These are phyloP conservation scores for Fratercula arctica DNA, from an alignment of 2,797 vertebrate genomes.

Conservation along the genomic window DNA sequence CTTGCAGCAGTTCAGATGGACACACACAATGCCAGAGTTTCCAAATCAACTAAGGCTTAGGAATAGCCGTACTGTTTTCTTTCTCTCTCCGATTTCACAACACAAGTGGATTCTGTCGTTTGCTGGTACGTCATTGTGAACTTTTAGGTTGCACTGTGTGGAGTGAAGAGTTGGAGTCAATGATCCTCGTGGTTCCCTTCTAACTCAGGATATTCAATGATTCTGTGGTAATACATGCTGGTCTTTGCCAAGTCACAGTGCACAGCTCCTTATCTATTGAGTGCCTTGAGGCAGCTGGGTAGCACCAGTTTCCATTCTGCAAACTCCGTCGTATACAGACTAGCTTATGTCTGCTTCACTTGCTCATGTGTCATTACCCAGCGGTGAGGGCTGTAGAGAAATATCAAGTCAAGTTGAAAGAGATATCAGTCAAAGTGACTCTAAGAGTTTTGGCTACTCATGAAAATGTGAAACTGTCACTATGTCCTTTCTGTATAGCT, in stretches of 20 bases:
- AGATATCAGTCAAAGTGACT: neutral
- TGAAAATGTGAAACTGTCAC: neutral
- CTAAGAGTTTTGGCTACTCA: neutral
- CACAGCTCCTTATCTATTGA: neutral
- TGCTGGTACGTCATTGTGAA: neutral
- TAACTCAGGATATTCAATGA: neutral
- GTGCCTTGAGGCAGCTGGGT: neutral
- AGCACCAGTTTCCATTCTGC: neutral
- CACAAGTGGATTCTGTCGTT: neutral
- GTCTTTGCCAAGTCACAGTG: neutral
- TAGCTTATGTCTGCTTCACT: neutral
- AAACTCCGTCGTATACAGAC: fast-evolving
- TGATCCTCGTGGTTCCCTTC: neutral
- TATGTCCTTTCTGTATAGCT: neutral
- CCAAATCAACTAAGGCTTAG: neutral
- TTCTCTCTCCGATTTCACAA: neutral
- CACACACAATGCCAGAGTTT: neutral
- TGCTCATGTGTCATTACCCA: neutral
- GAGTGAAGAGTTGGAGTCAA: neutral
- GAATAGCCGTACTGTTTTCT: neutral
- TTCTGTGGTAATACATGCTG: neutral
- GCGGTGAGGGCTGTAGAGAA: neutral
- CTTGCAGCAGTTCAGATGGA: neutral
- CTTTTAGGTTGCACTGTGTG: neutral
- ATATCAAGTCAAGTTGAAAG: neutral